A percentile compares a stretch with the other conserved stretches of the same genome.
Conservation (phyloP, 2,888 invertebrate genomes). For the Oligia strigilis region DNA sequence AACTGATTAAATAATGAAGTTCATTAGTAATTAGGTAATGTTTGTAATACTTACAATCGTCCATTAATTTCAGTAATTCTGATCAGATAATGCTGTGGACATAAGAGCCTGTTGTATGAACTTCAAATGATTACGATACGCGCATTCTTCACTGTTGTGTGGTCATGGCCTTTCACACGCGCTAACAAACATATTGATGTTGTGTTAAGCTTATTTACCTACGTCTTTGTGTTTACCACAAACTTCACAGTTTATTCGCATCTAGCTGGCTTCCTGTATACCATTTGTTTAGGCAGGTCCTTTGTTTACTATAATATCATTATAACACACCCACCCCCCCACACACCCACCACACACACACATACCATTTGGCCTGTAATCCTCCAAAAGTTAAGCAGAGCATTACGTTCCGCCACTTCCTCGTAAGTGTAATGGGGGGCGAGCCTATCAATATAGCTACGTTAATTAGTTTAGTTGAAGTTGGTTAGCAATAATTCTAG, state of each 20-base stretch:
- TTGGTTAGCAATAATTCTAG: too few species aligned
- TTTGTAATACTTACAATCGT: conserved; percentile 8
- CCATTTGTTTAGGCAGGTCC: neutral
- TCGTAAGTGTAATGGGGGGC: neutral
- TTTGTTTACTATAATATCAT: neutral
- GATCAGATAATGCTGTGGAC: conserved; percentile 24
- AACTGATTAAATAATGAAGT: neutral
- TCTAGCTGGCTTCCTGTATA: neutral
- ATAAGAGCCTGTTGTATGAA: conserved; percentile 4
- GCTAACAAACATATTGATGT: neutral
- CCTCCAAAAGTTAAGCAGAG: neutral
- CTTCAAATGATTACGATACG: conserved; percentile 20
- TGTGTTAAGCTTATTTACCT: neutral
- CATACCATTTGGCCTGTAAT: too few species aligned
- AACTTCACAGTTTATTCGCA: neutral
- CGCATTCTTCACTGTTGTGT: conserved; percentile 13
- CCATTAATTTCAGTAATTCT: conserved; percentile 1
- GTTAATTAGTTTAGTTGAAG: neutral
- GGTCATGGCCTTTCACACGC: conserved; percentile 40
- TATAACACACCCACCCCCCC: too few species aligned
- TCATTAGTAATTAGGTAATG: conserved; percentile 7
- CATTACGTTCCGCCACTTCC: neutral
- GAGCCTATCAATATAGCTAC: neutral
- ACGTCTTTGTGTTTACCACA: neutral
- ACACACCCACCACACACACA: too few species aligned